Base-by-base conservation (phyloP, 2,888 invertebrate genomes). In the Noctua janthina region DNA sequence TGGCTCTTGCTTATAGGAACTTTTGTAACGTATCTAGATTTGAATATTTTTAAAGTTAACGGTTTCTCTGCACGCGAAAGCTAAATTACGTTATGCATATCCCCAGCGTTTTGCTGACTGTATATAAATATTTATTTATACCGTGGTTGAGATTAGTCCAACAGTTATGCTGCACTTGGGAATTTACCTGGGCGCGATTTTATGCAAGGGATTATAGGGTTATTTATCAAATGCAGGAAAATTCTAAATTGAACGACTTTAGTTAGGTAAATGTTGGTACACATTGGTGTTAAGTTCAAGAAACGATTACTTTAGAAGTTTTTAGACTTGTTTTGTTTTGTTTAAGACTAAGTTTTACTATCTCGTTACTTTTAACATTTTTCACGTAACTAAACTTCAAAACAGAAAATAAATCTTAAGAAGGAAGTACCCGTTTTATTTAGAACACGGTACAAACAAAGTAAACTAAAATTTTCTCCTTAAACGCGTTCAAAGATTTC, bases 151-250 rank as follows among this genome's bases (percentile, higher is more conserved):
- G 87, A 88, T 90, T 83, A 89, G 81, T 90, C 79, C 78, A 85
- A 64, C 62, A 68, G 81, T 81, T 86, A 86, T 82, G 79, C 81
- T 76, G 81, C 87, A 76, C 79, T 69, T 46, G 85, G 76, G 83
- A 87, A 80, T 87, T 87, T 85, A 86, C 82, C 83, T 74, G 82
- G 80, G 84, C 79, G 86, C 85, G 89, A 89, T 90, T 91, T 92
- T 87, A 91, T 91, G 90, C 91, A 90, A 87, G 86, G 87, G 78
- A 29, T 29, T 29, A 29, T 86, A 86, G 82, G 83, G 29, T 29
- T 90, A 90, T 93, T 91, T 89, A 92, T 92, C 89, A 92, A 92
- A 91, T 87, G 88, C 88, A 83, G 78, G 76, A 70, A 89, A 89
- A 72, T 90, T 92, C 92, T 88, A 91, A 92, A 91, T 91, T 90